Evolutionary conservation across 1,140 invertebrate species (phyloP), one percentile per base, ranked within the genome.

Genomic region (Liolophura sinensis): DNA sequence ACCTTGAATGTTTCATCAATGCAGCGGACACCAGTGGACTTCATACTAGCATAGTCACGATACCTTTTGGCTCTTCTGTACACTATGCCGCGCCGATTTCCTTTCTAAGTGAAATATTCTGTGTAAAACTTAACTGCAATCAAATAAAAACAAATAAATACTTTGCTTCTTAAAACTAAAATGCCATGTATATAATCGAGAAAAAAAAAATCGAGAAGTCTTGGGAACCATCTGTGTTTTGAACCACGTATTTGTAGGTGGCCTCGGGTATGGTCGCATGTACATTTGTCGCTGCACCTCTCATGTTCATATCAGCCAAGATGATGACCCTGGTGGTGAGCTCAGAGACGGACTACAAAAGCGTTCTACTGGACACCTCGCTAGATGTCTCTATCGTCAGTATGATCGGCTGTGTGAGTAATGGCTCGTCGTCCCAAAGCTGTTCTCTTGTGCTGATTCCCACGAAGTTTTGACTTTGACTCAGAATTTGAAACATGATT

Each of bases 271-370:
- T 98, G 91, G 94, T 98, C 6, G 90, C 93, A 4, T 95, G 94
- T 69, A 98, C 95, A 0, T 94, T 97, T 80, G 83, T 97, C 48
- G 95, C 94, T 15, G 95, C 93, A 1, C 96, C 95, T 0, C 85
- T 97, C 52, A 97, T 97, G 92, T 96, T 96, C 80, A 88, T 97
- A 49, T 97, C 95, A 0, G 95, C 95, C 9, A 94, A 94, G 87
- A 91, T 98, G 88, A 92, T 96, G 66, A 73, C 78, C 12, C 61
- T 84, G 31, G 72, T 81, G 31, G 70, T 91, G 89, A 60, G 89
- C 81, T 68, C 64, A 64, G 66, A 74, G 88, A 92, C 79, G 92
- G 92, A 83, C 85, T 92, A 9, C 87, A 88, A 63, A 22, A 58
- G 68, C 15, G 88, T 94, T 71, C 79, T 96, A n/a, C 89, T 91